Evolutionary conservation across 2,888 invertebrate genomes (phyloP), one percentile per base, ranked within the genome.

Genomic region (Phytoseiulus persimilis): DNA sequence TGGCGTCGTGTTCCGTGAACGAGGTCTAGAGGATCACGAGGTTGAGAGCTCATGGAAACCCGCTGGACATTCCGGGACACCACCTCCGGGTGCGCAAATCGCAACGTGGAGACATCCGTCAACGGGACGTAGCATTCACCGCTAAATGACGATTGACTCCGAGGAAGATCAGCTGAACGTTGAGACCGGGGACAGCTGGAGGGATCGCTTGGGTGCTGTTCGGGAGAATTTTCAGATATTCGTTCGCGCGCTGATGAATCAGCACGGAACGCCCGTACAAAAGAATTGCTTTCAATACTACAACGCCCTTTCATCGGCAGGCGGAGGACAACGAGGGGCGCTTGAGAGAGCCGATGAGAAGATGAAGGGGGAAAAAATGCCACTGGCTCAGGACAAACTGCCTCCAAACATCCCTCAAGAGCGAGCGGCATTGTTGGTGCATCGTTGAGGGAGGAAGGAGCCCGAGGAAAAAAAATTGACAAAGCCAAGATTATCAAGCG

Each of bases 361-460:
- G 18, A 65, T 65, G 65, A 65, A 65, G 18, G 65, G 18, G 65
- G 65, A 65, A 65, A 9, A 65, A 65, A 65, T 65, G 65, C 65
- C 65, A 65, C 65, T 65, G 65, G 65, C 65, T 65, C 65, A 65
- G 65, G 65, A 65, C 65, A 65, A 65, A 65, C 65, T 65, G 65
- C 65, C 5, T 65, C 65, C 65, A 65, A 65, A 65, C 65, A 65
- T 65, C 14, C 28, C 65, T 2, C 65, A 28, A 65, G 39, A 65
- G 18, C 65, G 65, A 23, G 65, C 65, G 65, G 65, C 65, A 23
- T 65, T 65, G 65, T 23, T 65, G 65, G 65, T 28, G 65, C 65
- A 65, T 65, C 65, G 65, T 65, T 18, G 65, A 65, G 65, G 9
- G 65, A 23, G 18, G 65, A 18, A 65, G 65, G 18, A 65, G 65